Base-by-base conservation (phyloP, 2,888 invertebrate species). In the Tachina fera region DNA sequence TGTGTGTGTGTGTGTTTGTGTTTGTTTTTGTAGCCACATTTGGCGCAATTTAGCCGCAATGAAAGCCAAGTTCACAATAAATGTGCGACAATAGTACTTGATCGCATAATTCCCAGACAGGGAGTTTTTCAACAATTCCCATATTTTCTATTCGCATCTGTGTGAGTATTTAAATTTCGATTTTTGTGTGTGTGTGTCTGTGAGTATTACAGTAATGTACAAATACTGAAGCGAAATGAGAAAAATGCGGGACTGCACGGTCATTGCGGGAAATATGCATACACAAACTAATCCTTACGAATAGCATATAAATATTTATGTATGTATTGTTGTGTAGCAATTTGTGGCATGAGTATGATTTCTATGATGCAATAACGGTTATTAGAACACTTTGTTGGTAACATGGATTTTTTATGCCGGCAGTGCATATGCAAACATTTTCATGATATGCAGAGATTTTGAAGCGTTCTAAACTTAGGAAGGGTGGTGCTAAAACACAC, bases 41-140 rank as follows among this genome's bases (percentile, higher is more conserved):
- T 88, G 87, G 84, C 83, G 87, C 87, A 87, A n/a, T 88, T 88
- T 89, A 86, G 84, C 78, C 87, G 71, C 84, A 87, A 84, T 87
- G 53, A 88, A 89, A 84, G 88, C 87, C 80, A 84, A 87, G 88
- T 86, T 87, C 85, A 80, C 86, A 87, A 88, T 89, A 87, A 89
- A 87, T 89, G 79, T 86, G 88, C 86, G 88, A 88, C 87, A 88
- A 88, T 87, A 87, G 88, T 88, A 87, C 88, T 83, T 83, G 87
- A 87, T 87, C 88, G 82, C 88, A 89, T 88, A 90, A 90, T 90
- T 90, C 90, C 89, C 90, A 89, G 89, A 90, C 90, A 86, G 89
- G 88, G 86, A 79, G 87, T 76, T 75, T 76, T 58, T 60, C 22
- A 67, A 39, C 74, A 70, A 58, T 31, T 22, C 39, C 75, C 53